Base-by-base conservation (phyloP, 2,888 invertebrate genomes). In the Nemotelus nigrinus region DNA sequence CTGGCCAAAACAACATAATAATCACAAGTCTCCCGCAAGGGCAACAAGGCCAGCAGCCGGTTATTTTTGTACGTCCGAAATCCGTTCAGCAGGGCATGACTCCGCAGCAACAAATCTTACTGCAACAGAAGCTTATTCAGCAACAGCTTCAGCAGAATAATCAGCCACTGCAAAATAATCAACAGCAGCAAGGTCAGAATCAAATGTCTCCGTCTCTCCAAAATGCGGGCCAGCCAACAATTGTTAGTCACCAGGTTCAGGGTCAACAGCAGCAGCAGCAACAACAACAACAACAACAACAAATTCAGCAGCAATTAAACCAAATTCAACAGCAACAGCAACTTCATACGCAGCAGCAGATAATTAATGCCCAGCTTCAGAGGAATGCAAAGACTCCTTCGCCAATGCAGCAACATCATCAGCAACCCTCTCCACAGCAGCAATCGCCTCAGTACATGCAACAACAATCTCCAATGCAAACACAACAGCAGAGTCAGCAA, bases 281-380 rank as follows among this genome's bases (percentile, higher is more conserved):
- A 81, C 4, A 8, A 2, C 85, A 84, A 2, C 89, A 88, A 79
- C 81, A 84, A 5, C 84, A 84, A 2, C 87, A 87, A 41, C 81
- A 80, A 68, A 81, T 76, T 79, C 87, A 88, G 57, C 58, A 50
- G 67, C 48, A 48, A 25, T 67, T 74, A 74, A 8, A 68, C 41
- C 80, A 89, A 87, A 79, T 89, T 88, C 80, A 25, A 25, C 25
- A 82, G 81, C 74, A 80, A 80, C 65, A 79, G 58, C 64, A 72
- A 64, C 39, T 50, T 48, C 77, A 77, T 64, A 10, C 67, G 6
- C 68, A 77, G n/a, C 58, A 45, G 25, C 76, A 77, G 63, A 65
- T 65, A 48, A 70, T 63, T 7, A 70, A 48, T 44, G 50, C 67
- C 3, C 78, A 78, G 50, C 47, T 76, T 6, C 76, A 64, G 57